These are phyloP conservation scores for Rutpela maculata DNA, from an alignment of 2,888 invertebrate genomes.

Conservation along the genomic window DNA sequence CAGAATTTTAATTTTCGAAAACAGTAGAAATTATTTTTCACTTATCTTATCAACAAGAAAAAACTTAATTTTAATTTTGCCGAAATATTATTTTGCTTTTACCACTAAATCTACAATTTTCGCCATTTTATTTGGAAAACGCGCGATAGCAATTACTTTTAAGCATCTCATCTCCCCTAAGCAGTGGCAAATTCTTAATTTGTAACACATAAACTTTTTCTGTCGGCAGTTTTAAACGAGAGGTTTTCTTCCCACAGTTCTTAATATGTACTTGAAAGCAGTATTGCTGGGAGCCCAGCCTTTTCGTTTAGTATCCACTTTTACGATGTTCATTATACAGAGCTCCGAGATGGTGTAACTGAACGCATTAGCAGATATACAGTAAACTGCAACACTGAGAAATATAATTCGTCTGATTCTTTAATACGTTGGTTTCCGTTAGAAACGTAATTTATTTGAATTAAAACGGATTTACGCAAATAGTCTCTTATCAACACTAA, in stretches of 20 bases:
- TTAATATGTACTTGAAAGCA: slow-evolving; percentile 12
- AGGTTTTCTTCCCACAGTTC: slow-evolving; percentile 1
- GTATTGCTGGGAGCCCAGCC: neutral
- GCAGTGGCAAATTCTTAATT: slow-evolving; percentile 22
- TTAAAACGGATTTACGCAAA: too few relatives aligned
- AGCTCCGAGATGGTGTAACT: neutral
- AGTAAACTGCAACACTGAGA: neutral
- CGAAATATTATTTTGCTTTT: neutral
- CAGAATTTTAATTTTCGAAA: neutral
- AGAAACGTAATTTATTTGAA: too few relatives aligned
- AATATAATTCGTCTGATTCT: neutral
- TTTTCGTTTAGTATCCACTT: slow-evolving; percentile 20
- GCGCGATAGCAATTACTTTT: slow-evolving; percentile 6
- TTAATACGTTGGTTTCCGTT: too few relatives aligned
- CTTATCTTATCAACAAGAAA: too few relatives aligned
- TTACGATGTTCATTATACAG: slow-evolving; percentile 21
- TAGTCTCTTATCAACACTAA: too few relatives aligned
- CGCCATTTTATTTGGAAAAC: neutral
- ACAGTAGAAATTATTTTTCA: neutral
- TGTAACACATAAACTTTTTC: slow-evolving; percentile 25
- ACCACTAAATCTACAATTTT: neutral
- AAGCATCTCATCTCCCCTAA: slow-evolving; percentile 5
- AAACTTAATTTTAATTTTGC: neutral
- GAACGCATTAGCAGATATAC: neutral
- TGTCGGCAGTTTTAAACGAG: slow-evolving; percentile 14